Evolutionary conservation across 2,113 vertebrate genomes (phyloP), one percentile per base, ranked within the genome.

Genomic region (Xerus inauris): DNA sequence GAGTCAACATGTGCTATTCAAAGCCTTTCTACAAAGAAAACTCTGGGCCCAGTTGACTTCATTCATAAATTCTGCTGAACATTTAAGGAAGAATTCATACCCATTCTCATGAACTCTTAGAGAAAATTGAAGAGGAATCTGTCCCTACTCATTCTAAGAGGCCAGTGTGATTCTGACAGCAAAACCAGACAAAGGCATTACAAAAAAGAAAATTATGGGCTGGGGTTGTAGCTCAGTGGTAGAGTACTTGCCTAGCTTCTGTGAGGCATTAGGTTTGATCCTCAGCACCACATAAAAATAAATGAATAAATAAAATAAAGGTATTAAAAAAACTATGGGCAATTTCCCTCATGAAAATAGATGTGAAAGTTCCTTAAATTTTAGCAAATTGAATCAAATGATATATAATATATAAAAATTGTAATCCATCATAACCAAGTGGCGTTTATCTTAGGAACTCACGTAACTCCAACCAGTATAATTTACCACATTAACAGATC

Each of bases 121-220:
- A 90, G 30, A 93, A 96, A 96, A 91, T 0, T 59, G 30, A 95
- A 94, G 38, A 42, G 35, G 12, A 71, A 1, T 94, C 59, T 0
- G 1, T 59, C 38, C 64, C 80, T 94, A 80, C 45, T 88, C 45
- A 67, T 86, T 94, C 13, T 67, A 91, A 7, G 35, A 93, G 67
- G 42, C 6, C 67, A 65, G 42, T 28, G 91, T 93, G 47, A 81
- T 57, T 92, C 73, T 91, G 77, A 95, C 20, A 81, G 5, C 82
- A 87, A 97, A 97, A 91, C 9, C 26, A 96, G 54, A 75, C 30
- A 89, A 87, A 94, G 38, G 40, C 47, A 79, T 62, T 59, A 75
- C 32, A n/a, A 77, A 86, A 47, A 40, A 54, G 20, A 96, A 80
- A 89, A 77, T 30, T n/a, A 72, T 73, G 59, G 59, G 59, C 59